Conservation (phyloP, 2,797 vertebrate species). For the Acipenser oxyrinchus region DNA sequence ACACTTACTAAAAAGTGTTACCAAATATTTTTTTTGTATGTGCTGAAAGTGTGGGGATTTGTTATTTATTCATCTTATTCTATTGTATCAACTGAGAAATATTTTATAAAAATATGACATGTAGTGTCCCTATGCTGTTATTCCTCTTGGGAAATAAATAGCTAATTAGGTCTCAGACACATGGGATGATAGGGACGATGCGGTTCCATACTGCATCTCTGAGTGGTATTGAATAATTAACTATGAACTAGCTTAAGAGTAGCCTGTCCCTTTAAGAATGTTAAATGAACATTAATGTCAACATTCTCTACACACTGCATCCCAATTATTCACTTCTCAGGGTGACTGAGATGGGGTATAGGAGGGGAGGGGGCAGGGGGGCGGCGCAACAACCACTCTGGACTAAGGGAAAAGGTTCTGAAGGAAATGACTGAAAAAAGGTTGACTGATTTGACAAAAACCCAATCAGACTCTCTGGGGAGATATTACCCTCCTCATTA, state of each 20-base stretch:
- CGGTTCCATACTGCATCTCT: conserved; percentile 42
- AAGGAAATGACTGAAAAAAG: conserved; percentile 67
- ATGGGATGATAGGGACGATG: conserved; percentile 39
- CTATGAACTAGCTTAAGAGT: conserved; percentile 37
- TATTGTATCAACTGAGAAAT: no score
- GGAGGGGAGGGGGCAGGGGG: conserved; percentile 43
- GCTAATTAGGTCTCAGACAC: conserved; percentile 45
- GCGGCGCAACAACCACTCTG: conserved; percentile 43
- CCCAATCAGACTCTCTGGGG: conserved; percentile 75
- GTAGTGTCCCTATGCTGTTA: no score
- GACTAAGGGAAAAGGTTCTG: conserved; percentile 35
- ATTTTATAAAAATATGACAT: no score
- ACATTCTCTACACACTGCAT: conserved; percentile 27
- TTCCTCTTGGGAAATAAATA: conserved; percentile 23
- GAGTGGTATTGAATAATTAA: conserved; percentile 60
- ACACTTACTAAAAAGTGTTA: no score
- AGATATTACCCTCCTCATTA: conserved; percentile 86
- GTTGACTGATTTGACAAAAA: conserved; percentile 78
- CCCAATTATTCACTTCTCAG: conserved; percentile 55
- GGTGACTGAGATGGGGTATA: conserved; percentile 50
- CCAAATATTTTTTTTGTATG: no score
- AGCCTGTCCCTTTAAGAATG: conserved; percentile 6
- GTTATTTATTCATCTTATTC: no score
- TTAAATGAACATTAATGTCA: conserved; percentile 10
- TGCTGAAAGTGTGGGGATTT: no score